Evolutionary conservation across 2,113 vertebrate species (phyloP).

Genomic region (Ranitomeya variabilis): DNA sequence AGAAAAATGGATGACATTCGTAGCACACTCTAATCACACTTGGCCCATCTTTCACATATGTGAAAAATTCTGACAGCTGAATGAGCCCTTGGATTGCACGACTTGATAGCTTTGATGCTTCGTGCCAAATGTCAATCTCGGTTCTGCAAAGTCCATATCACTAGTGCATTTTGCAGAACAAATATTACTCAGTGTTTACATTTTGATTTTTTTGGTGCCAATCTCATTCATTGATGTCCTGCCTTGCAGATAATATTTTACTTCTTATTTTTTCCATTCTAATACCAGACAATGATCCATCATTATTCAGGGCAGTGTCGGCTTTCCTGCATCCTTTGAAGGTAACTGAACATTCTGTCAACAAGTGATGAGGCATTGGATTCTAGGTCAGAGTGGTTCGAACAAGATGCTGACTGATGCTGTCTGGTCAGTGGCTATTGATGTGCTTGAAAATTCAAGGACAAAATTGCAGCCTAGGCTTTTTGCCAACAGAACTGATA

Average conservation of each 20-base stretch:
- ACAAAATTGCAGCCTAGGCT: slow-evolving; percentile 33
- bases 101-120: no score
- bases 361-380: slow-evolving; percentile 5
- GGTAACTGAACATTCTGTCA: slow-evolving; percentile 5
- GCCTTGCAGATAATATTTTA: neutral
- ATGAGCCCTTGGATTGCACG: no score
- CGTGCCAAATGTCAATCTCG: no score
- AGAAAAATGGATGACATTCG: no score
- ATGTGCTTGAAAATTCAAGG: slow-evolving; percentile 35
- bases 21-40: no score
- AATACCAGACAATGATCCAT: neutral
- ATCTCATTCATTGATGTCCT: neutral
- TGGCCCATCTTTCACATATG: no score
- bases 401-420: slow-evolving; percentile 52
- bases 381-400: slow-evolving; percentile 8
- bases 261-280: neutral
- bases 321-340: no score
- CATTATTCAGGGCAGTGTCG: neutral
- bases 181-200: no score
- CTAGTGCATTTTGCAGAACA: no score
- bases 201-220: neutral
- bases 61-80: no score
- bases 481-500: slow-evolving; percentile 36
- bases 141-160: no score
- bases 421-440: slow-evolving; percentile 41